Evolutionary conservation across 2,113 vertebrate genomes (phyloP).

Genomic region (Nannobrachium achirus): DNA sequence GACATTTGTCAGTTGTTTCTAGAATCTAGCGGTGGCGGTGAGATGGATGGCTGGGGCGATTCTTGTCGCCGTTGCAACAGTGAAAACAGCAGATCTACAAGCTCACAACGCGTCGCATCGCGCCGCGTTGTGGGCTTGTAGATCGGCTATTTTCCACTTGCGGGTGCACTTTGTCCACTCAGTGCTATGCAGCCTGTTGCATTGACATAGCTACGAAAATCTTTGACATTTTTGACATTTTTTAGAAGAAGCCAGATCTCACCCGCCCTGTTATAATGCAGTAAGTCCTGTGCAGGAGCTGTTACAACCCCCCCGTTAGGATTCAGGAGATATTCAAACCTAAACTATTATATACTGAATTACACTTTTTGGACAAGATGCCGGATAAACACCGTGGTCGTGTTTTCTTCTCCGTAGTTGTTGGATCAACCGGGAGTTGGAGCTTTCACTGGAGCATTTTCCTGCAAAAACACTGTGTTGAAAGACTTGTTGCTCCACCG

Average conservation of each 20-base stretch:
- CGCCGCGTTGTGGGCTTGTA: no score
- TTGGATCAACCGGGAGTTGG: constrained; percentile 86
- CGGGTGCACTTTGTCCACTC: constrained; percentile 81
- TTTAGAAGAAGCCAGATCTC: constrained; percentile 78
- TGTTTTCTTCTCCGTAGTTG: constrained; percentile 87
- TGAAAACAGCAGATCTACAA: no score
- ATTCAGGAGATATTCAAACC: constrained; percentile 41
- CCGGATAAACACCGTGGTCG: constrained; percentile 84
- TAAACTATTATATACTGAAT: constrained; percentile 33
- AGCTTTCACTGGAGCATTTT: constrained; percentile 90
- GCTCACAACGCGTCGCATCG: no score
- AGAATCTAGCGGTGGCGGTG: constrained; percentile 41
- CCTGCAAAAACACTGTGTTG: constrained; percentile 86
- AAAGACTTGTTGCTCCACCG: constrained; percentile 91
- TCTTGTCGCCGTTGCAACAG: constrained; percentile 76
- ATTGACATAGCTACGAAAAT: constrained; percentile 78
- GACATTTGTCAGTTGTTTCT: constrained; percentile 53
- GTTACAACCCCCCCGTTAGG: constrained; percentile 39
- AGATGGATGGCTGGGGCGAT: constrained; percentile 61
- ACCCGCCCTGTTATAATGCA: constrained; percentile 69
- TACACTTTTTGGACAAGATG: constrained; percentile 82
- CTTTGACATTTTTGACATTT: constrained; percentile 87
- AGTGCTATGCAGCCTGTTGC: constrained; percentile 60
- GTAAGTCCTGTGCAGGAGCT: constrained; percentile 33
- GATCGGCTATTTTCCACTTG: no score